Evolutionary conservation across 2,797 vertebrate species (phyloP).

Genomic region (Poeciliopsis paucimaculata): DNA sequence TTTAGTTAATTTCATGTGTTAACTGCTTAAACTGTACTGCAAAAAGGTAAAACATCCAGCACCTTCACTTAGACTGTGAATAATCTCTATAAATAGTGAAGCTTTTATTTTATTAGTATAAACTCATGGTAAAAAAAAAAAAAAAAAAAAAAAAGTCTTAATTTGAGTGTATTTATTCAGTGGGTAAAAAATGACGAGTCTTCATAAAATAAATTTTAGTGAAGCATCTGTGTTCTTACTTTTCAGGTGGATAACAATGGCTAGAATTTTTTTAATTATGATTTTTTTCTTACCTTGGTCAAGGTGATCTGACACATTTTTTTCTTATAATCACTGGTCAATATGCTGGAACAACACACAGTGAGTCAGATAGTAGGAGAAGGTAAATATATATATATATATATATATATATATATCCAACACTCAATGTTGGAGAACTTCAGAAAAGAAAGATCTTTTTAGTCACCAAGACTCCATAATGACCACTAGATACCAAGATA

Average conservation of each 20-base stretch:
- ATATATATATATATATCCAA: background rate
- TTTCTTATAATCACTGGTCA: background rate
- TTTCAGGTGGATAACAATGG: background rate
- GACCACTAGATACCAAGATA: background rate
- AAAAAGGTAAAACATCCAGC: background rate
- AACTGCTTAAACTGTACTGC: background rate
- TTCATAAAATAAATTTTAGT: background rate
- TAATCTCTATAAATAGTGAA: background rate
- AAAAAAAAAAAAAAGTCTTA: background rate
- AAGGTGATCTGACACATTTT: background rate
- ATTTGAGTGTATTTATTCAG: background rate
- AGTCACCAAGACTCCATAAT: background rate
- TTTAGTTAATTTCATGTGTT: background rate
- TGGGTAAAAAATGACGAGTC: background rate
- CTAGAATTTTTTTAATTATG: background rate
- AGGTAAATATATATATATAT: background rate
- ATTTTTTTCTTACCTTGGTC: background rate
- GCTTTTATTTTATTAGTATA: background rate
- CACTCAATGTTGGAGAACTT: background rate
- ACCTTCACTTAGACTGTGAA: background rate
- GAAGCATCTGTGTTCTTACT: background rate
- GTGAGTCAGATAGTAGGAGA: background rate
- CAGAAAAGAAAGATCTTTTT: background rate
- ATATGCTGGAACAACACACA: background rate
- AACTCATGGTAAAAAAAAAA: background rate